Conservation (phyloP, 1,140 invertebrate genomes). For the Drosophila prosaltans region DNA sequence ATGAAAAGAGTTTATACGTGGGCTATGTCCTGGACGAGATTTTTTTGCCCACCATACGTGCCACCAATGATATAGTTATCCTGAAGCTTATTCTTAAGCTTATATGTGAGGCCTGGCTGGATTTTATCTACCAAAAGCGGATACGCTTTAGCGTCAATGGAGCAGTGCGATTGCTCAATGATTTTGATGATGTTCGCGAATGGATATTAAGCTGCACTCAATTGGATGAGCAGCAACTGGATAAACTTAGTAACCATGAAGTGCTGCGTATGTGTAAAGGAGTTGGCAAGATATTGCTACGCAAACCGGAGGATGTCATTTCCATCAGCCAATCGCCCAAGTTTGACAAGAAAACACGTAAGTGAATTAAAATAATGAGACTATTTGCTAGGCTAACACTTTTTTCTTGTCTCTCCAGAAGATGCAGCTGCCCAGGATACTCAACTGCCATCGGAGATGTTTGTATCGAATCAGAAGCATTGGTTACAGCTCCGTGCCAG, state of each 20-base stretch:
- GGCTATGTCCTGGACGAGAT: conserved; percentile 86
- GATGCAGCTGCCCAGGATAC: conserved; percentile 81
- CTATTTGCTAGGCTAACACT: background rate
- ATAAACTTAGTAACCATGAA: conserved; percentile 89
- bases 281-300: conserved; percentile 89
- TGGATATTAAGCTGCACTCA: conserved; percentile 87
- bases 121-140: conserved; percentile 91
- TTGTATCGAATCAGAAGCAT: conserved; percentile 93
- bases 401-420: conserved; percentile 31
- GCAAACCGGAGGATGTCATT: conserved; percentile 88
- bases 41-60: conserved; percentile 88
- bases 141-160: conserved; percentile 87
- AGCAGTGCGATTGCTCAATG: conserved; percentile 87
- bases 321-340: conserved; percentile 78
- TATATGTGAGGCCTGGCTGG: conserved; percentile 92
- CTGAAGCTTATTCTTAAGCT: conserved; percentile 90
- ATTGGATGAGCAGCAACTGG: conserved; percentile 84
- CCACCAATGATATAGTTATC: conserved; percentile 88
- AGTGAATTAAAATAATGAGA: background rate
- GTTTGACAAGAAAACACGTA: conserved; percentile 71
- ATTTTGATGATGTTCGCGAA: conserved; percentile 89
- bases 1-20: conserved; percentile 76
- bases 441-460: conserved; percentile 93
- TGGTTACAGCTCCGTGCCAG: conserved; percentile 90
- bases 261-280: conserved; percentile 91